Percentiles rank a stretch among this genome's conserved stretches.
Conservation (phyloP, 2,797 vertebrate species). For the Aphelocoma californica region DNA sequence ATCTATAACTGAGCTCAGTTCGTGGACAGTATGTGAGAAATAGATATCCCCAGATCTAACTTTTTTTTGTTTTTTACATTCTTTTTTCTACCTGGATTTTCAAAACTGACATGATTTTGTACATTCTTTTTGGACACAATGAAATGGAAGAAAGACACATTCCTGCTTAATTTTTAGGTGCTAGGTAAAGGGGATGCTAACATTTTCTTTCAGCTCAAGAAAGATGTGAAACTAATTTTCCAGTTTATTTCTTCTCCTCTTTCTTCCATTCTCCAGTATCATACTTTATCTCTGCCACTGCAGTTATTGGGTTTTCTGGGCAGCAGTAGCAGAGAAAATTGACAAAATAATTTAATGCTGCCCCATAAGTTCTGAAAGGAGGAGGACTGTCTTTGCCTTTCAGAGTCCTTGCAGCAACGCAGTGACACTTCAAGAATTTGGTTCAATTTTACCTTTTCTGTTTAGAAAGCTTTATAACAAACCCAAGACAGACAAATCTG, state of each 20-base stretch:
- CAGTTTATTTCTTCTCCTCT: conserved; percentile 5
- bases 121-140: neutral
- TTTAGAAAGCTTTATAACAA: conserved; percentile 9
- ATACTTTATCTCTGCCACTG: conserved; percentile 43
- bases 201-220: neutral
- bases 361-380: neutral
- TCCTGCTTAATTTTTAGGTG: neutral
- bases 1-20: neutral
- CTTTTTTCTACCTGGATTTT: neutral
- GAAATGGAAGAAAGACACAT: neutral
- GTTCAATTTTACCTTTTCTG: neutral
- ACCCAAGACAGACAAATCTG: neutral
- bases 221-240: neutral
- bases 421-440: neutral
- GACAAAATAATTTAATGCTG: conserved; percentile 48
- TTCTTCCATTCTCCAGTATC: neutral
- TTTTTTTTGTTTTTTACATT: neutral
- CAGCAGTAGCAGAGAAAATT: conserved; percentile 29
- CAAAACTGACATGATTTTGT: neutral
- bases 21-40: neutral
- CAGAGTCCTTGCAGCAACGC: neutral
- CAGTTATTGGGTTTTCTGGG: conserved; percentile 49
- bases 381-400: neutral
- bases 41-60: neutral
- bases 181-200: neutral